Evolutionary conservation across 1,140 invertebrate genomes (phyloP).

Genomic region (Drosophila albomicans): DNA sequence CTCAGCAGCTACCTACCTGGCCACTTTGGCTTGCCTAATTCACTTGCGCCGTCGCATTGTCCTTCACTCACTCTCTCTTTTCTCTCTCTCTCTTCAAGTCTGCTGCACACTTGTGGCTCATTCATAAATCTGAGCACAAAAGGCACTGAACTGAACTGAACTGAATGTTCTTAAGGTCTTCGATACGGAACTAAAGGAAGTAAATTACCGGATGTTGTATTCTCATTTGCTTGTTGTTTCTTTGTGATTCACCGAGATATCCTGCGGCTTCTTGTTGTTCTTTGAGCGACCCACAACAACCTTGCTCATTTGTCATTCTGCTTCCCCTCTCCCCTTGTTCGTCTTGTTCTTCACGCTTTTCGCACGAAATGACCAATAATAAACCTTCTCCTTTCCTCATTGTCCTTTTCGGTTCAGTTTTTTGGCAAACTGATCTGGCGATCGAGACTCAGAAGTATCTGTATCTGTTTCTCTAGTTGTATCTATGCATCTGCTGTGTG

Average conservation of each 20-base stretch:
- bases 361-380: conserved; percentile 72
- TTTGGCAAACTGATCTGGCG: conserved; percentile 58
- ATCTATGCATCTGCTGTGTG: conserved; percentile 3
- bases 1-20: conserved; percentile 66
- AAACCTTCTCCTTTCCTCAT: conserved; percentile 38
- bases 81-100: neutral
- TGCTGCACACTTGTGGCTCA: conserved; percentile 58
- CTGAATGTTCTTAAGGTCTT: conserved; percentile 38
- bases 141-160: conserved; percentile 48
- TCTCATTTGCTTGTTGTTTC: conserved; percentile 79
- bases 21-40: conserved; percentile 83
- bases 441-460: conserved; percentile 9
- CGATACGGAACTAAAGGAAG: conserved; percentile 82
- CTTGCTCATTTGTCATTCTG: conserved; percentile 69
- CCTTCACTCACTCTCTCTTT: conserved; percentile 19
- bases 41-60: conserved; percentile 72
- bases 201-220: conserved; percentile 85
- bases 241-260: conserved; percentile 79
- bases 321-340: neutral
- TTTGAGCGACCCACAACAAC: conserved; percentile 35
- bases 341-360: conserved; percentile 42
- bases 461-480: conserved; percentile 4
- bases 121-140: conserved; percentile 69
- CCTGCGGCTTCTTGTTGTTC: conserved; percentile 61
- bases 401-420: neutral